phyloP scores from a whole-genome alignment of 2,113 vertebrate genomes.

The Melospiza georgiana region DNA sequence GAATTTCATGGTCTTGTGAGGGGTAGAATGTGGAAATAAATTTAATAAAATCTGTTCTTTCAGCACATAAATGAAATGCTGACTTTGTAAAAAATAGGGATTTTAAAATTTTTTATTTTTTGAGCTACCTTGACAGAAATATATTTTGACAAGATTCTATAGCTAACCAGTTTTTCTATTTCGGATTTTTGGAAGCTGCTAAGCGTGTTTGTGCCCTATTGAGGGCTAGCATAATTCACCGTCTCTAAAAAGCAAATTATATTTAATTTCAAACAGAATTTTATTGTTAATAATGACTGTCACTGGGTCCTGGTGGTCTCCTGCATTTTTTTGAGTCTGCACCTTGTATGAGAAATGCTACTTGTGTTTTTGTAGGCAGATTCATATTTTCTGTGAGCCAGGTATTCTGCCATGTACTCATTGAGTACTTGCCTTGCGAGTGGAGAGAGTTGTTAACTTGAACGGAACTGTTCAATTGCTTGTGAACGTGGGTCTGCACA shows the following conservation, averaged over 20 bases:
- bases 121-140: background rate
- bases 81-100: background rate
- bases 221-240: background rate
- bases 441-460: background rate
- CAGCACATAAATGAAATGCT: background rate
- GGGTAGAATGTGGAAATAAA: background rate
- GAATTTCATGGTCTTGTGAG: background rate
- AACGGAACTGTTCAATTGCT: background rate
- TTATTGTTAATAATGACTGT: background rate
- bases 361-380: background rate
- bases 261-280: background rate
- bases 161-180: background rate
- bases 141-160: background rate
- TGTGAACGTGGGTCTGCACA: background rate
- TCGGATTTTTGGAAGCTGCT: background rate
- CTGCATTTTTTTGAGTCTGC: background rate
- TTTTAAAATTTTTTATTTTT: background rate
- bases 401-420: background rate
- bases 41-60: background rate
- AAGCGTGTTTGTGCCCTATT: accelerated
- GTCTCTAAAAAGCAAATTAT: background rate
- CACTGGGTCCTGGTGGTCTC: background rate
- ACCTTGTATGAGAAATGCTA: background rate
- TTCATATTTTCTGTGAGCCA: background rate
- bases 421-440: background rate